These are phyloP conservation scores for Oscheius myriophilus DNA, from an alignment of 2,888 invertebrate genomes.

Conservation along the genomic window DNA sequence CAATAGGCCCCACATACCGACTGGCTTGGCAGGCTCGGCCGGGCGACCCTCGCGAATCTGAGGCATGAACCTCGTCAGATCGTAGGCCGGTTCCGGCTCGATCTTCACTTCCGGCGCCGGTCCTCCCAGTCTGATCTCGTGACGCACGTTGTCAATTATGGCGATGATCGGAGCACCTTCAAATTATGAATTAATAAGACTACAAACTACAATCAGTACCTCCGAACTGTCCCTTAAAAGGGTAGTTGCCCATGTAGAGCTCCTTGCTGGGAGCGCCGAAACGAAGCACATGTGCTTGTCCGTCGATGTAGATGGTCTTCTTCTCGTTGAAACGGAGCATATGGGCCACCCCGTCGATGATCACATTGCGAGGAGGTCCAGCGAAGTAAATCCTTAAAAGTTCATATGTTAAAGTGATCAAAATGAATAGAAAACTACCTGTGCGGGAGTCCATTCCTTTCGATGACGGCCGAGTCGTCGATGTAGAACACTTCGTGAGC, in stretches of 20 bases:
- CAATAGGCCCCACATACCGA: neutral
- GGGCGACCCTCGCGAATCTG: slow-evolving; percentile 33
- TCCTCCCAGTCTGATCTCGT: slow-evolving; percentile 85
- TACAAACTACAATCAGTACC: slow-evolving; percentile 20
- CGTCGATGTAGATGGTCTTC: slow-evolving; percentile 70
- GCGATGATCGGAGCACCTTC: slow-evolving; percentile 83
- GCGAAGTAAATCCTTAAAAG: slow-evolving; percentile 59
- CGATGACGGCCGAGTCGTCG: slow-evolving; percentile 67
- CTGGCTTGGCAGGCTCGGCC: neutral
- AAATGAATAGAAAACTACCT: slow-evolving; percentile 16
- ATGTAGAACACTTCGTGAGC: slow-evolving; percentile 70
- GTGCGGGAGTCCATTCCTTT: slow-evolving; percentile 70
- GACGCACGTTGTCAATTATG: slow-evolving; percentile 82
- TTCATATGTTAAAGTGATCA: neutral
- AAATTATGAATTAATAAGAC: neutral
- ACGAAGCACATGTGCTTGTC: slow-evolving; percentile 77
- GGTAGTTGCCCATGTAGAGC: slow-evolving; percentile 85
- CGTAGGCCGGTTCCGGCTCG: slow-evolving; percentile 81
- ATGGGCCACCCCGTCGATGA: slow-evolving; percentile 65
- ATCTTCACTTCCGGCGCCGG: slow-evolving; percentile 93
- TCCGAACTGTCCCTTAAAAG: slow-evolving; percentile 88
- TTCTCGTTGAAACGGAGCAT: slow-evolving; percentile 62
- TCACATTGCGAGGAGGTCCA: slow-evolving; percentile 66
- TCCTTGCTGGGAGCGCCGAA: slow-evolving; percentile 92
- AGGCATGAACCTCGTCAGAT: slow-evolving; percentile 75